Percentiles rank a stretch among this genome's conserved stretches.
Evolutionary conservation across 2,888 invertebrate genomes (phyloP).

Genomic region (Calliopum simillimum): DNA sequence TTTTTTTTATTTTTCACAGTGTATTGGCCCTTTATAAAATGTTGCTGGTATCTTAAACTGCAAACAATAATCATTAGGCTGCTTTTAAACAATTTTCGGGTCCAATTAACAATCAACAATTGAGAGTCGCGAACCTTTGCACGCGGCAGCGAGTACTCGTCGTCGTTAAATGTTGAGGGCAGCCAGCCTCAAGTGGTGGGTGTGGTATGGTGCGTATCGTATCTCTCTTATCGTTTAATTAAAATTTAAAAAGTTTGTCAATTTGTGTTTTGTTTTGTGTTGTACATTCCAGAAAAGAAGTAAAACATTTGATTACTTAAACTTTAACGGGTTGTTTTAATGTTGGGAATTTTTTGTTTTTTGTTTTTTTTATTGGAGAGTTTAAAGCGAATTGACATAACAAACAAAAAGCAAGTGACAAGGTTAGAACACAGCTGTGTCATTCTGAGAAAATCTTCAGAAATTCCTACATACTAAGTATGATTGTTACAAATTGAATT

Average conservation of each 20-base stretch:
- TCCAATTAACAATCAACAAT: conserved; percentile 23
- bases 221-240: conserved; percentile 27
- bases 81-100: not conserved
- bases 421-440: too few species aligned
- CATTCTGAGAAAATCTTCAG: too few species aligned
- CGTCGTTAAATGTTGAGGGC: not conserved
- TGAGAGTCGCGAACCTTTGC: not conserved
- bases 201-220: not conserved
- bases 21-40: not conserved
- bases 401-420: too few species aligned
- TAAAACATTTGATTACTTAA: not conserved
- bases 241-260: conserved; percentile 20
- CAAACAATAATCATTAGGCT: conserved; percentile 27
- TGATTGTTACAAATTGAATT: too few species aligned
- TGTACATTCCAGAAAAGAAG: not conserved
- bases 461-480: too few species aligned
- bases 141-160: too few species aligned
- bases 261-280: not conserved
- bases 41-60: conserved; percentile 13
- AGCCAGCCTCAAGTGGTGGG: not conserved
- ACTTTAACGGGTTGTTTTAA: conserved; percentile 2
- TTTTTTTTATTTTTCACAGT: not conserved
- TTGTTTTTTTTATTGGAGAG: too few species aligned
- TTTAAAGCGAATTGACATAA: too few species aligned
- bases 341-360: not conserved